Evolutionary conservation across 1,140 invertebrate genomes (phyloP), one percentile per base, ranked within the genome.

Genomic region (Ostrea denselamellosa): DNA sequence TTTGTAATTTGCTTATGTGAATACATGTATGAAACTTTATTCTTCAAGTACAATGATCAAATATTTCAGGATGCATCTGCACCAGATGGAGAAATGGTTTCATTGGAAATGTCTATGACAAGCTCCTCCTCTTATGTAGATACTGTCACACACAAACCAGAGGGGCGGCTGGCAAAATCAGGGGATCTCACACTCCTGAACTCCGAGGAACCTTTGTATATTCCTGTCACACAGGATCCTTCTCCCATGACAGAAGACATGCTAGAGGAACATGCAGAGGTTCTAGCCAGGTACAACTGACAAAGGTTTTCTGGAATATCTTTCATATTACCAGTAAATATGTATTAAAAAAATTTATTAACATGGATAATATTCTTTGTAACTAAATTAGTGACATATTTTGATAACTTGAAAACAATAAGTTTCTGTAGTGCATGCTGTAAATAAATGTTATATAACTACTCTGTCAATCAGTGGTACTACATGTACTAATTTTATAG

Each of bases 211-310:
- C 91, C 87, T 53, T 86, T 99, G 52, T 99, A 97, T 93, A 96
- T 99, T 88, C 98, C 98, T 0, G 94, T 97, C n/a, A 98, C 98
- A 2, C 98, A 99, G 95, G 98, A 99, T 92, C 97, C 97, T 0
- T 97, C 98, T 0, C 98, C 98, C 8, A 98, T 99, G 96, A 99
- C 99, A 5, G 99, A 99, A 94, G 99, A 99, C 95, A 97, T 98
- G 94, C 94, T 99, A 71, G 97, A 99, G 92, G 98, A 99, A 93
- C 98, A 99, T 94, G 97, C 98, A 0, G 97, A 98, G 94, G 96
- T 98, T 12, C 96, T 99, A n/a, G 96, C 94, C n/a, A 95, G 94
- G 92, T 94, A 81, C 71, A 14, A 14, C 8, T 12, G 14, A 22
- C n/a, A 77, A 5, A 44, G 34, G 34, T 44, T 44, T 44, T n/a